These are phyloP conservation scores for Loxodonta africana DNA, from an alignment of 2,113 vertebrate genomes.

Conservation along the genomic window DNA sequence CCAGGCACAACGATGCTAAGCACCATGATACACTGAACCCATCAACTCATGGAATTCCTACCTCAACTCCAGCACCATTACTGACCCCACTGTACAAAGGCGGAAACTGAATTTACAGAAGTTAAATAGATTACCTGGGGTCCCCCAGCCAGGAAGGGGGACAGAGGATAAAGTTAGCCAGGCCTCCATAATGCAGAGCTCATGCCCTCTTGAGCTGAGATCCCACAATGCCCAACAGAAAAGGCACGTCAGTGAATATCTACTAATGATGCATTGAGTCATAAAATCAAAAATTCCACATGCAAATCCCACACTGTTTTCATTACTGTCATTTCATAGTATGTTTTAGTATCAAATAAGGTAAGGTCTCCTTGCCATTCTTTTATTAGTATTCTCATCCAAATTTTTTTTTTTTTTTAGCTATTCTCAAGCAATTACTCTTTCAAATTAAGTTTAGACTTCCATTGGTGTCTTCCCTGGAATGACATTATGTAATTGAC, in stretches of 20 bases:
- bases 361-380: not conserved
- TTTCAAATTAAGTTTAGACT: not conserved
- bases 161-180: accelerated
- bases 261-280: not conserved
- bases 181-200: not conserved
- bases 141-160: accelerated
- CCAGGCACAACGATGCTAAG: not conserved
- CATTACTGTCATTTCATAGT: not conserved
- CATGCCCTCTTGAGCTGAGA: not conserved
- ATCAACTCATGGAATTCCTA: not conserved
- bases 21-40: no score
- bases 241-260: not conserved
- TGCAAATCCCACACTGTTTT: not conserved
- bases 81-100: not conserved
- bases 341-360: not conserved
- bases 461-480: not conserved
- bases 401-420: not conserved
- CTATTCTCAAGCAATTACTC: not conserved
- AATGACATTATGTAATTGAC: not conserved
- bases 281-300: not conserved
- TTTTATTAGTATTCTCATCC: not conserved
- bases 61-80: accelerated
- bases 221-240: not conserved
- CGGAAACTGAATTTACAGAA: not conserved
- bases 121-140: not conserved